These are phyloP conservation scores for Mixornis gularis DNA, from an alignment of 2,113 vertebrate species.

Conservation along the genomic window DNA sequence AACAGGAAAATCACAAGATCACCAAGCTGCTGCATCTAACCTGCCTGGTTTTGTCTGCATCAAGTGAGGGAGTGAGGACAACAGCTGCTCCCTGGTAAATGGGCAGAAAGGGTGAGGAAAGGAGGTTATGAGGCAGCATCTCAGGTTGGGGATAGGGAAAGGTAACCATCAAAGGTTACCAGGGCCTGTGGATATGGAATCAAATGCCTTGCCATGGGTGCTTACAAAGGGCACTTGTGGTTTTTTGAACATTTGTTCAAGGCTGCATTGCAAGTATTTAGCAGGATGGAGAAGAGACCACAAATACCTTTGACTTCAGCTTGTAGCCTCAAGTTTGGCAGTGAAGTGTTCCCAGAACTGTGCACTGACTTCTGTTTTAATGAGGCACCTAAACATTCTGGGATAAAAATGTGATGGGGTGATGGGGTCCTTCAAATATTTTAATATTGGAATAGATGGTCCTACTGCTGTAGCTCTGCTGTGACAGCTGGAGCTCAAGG, in stretches of 20 bases:
- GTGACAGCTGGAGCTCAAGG: constrained; percentile 20
- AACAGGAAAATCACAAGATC: neutral
- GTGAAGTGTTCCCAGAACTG: neutral
- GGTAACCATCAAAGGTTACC: neutral
- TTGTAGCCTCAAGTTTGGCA: neutral
- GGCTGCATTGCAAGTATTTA: neutral
- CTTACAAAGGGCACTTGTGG: neutral
- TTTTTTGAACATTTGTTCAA: neutral
- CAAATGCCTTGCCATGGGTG: neutral
- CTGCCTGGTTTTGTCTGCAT: neutral
- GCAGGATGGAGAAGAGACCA: neutral
- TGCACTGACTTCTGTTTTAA: neutral
- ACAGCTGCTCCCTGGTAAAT: neutral
- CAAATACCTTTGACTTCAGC: neutral
- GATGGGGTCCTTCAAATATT: neutral
- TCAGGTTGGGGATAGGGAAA: neutral
- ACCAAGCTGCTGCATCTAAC: neutral
- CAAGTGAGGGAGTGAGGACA: neutral
- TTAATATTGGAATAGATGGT: neutral
- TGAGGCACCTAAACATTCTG: neutral
- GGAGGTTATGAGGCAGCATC: neutral
- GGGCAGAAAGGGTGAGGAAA: neutral
- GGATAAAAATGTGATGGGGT: neutral
- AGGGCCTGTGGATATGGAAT: neutral
- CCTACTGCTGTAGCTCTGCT: neutral